phyloP scores from a whole-genome alignment of 2,113 vertebrate species.

The Syngnathus floridae region DNA sequence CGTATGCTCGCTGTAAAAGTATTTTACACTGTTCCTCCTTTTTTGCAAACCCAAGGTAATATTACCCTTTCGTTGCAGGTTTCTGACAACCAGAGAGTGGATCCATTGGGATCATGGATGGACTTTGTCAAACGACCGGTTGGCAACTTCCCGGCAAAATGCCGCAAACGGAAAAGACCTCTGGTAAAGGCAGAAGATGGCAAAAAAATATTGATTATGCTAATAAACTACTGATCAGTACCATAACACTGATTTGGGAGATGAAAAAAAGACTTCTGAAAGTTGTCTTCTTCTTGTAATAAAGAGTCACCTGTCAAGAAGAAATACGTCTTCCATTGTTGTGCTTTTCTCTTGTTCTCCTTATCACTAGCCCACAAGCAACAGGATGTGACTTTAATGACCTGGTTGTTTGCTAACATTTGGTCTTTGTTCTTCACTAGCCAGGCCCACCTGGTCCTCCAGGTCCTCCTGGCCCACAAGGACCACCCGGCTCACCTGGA shows the following conservation, averaged over 20 bases:
- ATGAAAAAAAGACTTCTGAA: neutral
- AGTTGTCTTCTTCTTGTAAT: neutral
- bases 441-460: slow-evolving; percentile 84
- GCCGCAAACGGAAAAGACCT: slow-evolving; percentile 79
- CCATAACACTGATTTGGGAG: neutral
- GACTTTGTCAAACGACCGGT: slow-evolving; percentile 86
- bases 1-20: neutral
- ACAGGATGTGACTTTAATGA: neutral
- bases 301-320: neutral
- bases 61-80: slow-evolving; percentile 54
- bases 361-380: neutral
- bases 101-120: slow-evolving; percentile 87
- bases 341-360: neutral
- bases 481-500: slow-evolving; percentile 74
- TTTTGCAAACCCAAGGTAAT: neutral
- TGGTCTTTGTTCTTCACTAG: slow-evolving; percentile 41
- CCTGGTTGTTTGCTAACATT: slow-evolving; percentile 1
- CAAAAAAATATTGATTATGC: neutral
- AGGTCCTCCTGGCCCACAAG: slow-evolving; percentile 78
- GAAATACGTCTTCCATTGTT: neutral
- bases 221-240: neutral
- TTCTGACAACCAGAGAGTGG: slow-evolving; percentile 75
- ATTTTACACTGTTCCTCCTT: neutral
- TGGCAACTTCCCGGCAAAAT: slow-evolving; percentile 74
- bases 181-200: slow-evolving; percentile 63